These are phyloP conservation scores for Forficula auricularia DNA, from an alignment of 1,140 invertebrate species.

Conservation along the genomic window DNA sequence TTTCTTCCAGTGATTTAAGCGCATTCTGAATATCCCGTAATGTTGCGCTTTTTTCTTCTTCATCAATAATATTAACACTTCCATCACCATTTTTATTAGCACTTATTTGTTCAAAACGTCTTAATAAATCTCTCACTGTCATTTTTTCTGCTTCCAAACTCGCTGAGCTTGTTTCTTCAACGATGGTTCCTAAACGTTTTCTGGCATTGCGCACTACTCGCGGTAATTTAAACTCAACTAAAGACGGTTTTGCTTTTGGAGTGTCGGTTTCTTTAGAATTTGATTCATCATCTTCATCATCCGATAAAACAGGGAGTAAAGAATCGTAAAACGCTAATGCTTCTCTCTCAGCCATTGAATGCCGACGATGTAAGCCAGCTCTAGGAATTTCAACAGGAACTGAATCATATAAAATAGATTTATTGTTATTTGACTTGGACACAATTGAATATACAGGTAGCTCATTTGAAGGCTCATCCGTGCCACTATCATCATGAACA, in stretches of 20 bases:
- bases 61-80: slow-evolving; percentile 1
- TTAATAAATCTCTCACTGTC: slow-evolving; percentile 60
- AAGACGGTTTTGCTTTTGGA: slow-evolving; percentile 18
- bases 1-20: slow-evolving; percentile 29
- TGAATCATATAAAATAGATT: too few species aligned
- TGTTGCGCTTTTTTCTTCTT: slow-evolving; percentile 26
- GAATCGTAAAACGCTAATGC: too few species aligned
- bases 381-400: too few species aligned
- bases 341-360: too few species aligned
- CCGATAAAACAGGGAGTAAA: slow-evolving; percentile 8
- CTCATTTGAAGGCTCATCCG: too few species aligned
- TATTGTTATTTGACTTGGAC: too few species aligned
- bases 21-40: slow-evolving; percentile 29
- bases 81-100: too few species aligned
- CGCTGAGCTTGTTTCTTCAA: slow-evolving; percentile 35
- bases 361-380: too few species aligned
- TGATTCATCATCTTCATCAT: slow-evolving; percentile 19
- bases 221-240: slow-evolving; percentile 16
- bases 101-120: slow-evolving; percentile 40
- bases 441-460: too few species aligned
- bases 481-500: too few species aligned
- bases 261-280: too few species aligned
- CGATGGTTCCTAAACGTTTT: slow-evolving; percentile 51
- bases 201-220: slow-evolving; percentile 6
- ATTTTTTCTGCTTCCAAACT: slow-evolving; percentile 42